Evolutionary conservation across 2,888 invertebrate species (phyloP).

Genomic region (Euproctis similis): DNA sequence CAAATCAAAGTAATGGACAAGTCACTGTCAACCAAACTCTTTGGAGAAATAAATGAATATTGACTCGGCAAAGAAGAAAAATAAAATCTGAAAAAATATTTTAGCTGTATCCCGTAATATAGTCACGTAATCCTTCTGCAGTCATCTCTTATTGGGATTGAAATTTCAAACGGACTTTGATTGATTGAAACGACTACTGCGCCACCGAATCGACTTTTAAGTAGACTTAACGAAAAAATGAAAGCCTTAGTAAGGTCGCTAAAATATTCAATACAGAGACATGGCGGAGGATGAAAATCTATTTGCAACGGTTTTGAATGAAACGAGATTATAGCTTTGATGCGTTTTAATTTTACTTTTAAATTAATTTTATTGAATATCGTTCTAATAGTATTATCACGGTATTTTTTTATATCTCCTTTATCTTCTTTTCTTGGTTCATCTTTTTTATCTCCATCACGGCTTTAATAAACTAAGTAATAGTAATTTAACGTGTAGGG

Average conservation of each 20-base stretch:
- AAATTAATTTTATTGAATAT: too few relatives aligned
- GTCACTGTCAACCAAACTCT: too few relatives aligned
- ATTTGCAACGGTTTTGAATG: constrained; percentile 47
- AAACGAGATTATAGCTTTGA: constrained; percentile 44
- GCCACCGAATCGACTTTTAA: constrained; percentile 60
- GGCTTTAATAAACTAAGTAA: too few relatives aligned
- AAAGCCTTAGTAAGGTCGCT: constrained; percentile 59
- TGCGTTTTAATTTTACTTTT: constrained; percentile 23
- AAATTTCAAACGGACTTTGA: constrained; percentile 66
- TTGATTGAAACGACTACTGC: constrained; percentile 63
- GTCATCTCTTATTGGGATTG: constrained; percentile 62
- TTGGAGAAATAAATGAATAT: too few relatives aligned
- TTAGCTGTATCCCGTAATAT: constrained; percentile 44
- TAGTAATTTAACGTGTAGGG: too few relatives aligned
- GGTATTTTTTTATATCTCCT: too few relatives aligned
- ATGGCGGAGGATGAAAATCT: constrained; percentile 50
- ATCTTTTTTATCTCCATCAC: too few relatives aligned
- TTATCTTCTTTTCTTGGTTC: too few relatives aligned
- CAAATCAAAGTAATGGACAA: too few relatives aligned
- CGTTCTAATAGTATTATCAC: too few relatives aligned
- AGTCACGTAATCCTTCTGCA: constrained; percentile 63
- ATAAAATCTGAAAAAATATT: constrained; percentile 22
- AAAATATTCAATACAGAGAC: constrained; percentile 53
- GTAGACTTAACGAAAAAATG: constrained; percentile 55
- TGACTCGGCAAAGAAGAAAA: too few relatives aligned